Evolutionary conservation across 2,888 invertebrate species (phyloP).

Genomic region (Oscheius sp.): DNA sequence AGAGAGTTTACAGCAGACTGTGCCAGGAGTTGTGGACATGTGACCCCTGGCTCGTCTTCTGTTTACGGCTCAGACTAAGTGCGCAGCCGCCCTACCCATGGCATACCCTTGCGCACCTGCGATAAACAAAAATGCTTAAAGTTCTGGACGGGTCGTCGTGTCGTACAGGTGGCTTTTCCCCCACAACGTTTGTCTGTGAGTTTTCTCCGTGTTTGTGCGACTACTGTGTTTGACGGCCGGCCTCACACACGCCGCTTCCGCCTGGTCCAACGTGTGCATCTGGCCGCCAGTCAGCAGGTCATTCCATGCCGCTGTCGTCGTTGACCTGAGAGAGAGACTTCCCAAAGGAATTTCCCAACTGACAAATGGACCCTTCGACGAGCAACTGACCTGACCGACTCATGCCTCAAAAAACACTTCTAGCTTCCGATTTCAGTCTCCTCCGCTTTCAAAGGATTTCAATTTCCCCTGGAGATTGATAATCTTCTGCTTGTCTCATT

Average conservation of each 20-base stretch:
- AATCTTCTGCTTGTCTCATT: too few species aligned
- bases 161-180: conserved; percentile 2
- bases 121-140: conserved; percentile 1
- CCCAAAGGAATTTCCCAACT: too few species aligned
- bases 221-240: conserved; percentile 19
- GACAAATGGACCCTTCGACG: too few species aligned
- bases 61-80: conserved; percentile 27
- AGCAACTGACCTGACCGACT: too few species aligned
- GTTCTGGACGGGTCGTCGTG: background rate
- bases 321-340: too few species aligned
- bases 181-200: background rate
- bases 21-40: conserved; percentile 18
- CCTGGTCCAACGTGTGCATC: background rate
- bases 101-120: background rate
- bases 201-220: conserved; percentile 19
- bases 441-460: too few species aligned
- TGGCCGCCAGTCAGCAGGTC: background rate
- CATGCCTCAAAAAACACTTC: too few species aligned
- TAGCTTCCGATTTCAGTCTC: too few species aligned
- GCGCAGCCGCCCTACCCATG: conserved; percentile 10
- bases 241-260: conserved; percentile 16
- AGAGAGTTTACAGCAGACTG: conserved; percentile 19
- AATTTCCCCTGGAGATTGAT: too few species aligned
- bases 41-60: conserved; percentile 5
- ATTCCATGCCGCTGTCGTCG: background rate